Conservation (phyloP, 2,888 invertebrate species). For the Unio delphinus region DNA sequence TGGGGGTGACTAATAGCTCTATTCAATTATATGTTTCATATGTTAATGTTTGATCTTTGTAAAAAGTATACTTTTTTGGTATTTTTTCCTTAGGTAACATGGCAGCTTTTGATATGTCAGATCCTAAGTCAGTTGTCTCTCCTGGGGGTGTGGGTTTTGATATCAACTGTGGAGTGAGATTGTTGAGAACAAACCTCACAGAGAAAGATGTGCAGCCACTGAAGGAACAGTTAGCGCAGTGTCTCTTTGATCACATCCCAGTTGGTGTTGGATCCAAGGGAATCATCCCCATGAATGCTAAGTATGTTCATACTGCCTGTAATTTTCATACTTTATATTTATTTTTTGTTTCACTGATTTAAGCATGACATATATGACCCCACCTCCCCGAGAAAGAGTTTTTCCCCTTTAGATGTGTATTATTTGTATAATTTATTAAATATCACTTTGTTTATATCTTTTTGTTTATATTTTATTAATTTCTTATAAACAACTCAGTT, state of each 20-base stretch:
- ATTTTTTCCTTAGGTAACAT: constrained; percentile 83
- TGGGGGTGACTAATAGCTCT: too few species aligned
- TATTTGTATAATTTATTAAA: too few species aligned
- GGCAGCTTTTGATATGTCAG: constrained; percentile 97
- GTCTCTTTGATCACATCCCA: constrained; percentile 98
- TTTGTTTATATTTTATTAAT: too few species aligned
- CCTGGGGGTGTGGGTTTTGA: constrained; percentile 99
- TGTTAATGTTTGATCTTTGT: too few species aligned
- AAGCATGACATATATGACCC: too few species aligned
- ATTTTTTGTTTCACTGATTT: too few species aligned
- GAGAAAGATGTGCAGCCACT: constrained; percentile 94
- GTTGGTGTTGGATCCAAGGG: constrained; percentile 99
- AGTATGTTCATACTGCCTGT: constrained; percentile 46
- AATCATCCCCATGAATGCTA: constrained; percentile 98
- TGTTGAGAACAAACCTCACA: constrained; percentile 93
- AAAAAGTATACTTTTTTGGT: too few species aligned
- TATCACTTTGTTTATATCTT: too few species aligned
- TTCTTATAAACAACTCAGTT: too few species aligned
- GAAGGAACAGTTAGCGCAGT: constrained; percentile 96
- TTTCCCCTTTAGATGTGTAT: too few species aligned
- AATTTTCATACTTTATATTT: neutral
- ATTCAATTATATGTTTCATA: too few species aligned
- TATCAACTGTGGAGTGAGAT: constrained; percentile 97
- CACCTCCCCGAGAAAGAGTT: too few species aligned
- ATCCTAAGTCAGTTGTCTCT: constrained; percentile 93